phyloP scores from a whole-genome alignment of 2,113 vertebrate genomes.

The Plotosus lineatus region DNA sequence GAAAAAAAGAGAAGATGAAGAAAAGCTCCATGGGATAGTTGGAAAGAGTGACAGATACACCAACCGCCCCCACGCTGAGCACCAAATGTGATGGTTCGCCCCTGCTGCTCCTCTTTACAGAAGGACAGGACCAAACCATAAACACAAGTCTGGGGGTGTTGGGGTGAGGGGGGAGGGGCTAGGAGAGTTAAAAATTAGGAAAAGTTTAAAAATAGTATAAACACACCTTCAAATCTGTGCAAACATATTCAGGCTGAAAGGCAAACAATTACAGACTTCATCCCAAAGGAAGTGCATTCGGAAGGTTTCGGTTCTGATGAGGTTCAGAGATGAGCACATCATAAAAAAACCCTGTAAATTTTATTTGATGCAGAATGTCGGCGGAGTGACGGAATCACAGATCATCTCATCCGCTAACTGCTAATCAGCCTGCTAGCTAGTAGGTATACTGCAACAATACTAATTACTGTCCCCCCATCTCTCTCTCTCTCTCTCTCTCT shows the following conservation, averaged over 20 bases:
- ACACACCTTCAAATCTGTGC: background rate
- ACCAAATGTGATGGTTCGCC: slow-evolving; percentile 83
- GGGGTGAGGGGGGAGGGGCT: slow-evolving; percentile 51
- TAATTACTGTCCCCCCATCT: background rate
- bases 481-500: background rate
- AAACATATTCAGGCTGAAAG: background rate
- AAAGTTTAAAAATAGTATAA: slow-evolving; percentile 28
- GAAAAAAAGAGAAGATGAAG: slow-evolving; percentile 70
- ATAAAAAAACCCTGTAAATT: background rate
- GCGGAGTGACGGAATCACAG: background rate
- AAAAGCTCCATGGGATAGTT: slow-evolving; percentile 82
- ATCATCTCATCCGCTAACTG: background rate
- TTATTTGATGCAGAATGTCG: too few relatives aligned
- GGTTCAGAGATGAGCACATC: background rate
- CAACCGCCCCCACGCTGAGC: slow-evolving; percentile 80
- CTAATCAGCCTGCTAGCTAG: background rate
- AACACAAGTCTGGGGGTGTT: slow-evolving; percentile 63
- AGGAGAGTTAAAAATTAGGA: slow-evolving; percentile 16
- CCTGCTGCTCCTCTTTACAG: slow-evolving; percentile 79
- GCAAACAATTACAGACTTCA: background rate
- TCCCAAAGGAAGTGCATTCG: background rate
- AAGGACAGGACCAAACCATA: slow-evolving; percentile 77
- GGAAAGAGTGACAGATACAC: slow-evolving; percentile 77
- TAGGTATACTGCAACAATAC: background rate
- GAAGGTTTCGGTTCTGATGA: background rate